Percentiles rank a stretch among this genome's conserved stretches.
Conservation (phyloP, 2,797 vertebrate genomes). For the Amblyraja radiata region DNA sequence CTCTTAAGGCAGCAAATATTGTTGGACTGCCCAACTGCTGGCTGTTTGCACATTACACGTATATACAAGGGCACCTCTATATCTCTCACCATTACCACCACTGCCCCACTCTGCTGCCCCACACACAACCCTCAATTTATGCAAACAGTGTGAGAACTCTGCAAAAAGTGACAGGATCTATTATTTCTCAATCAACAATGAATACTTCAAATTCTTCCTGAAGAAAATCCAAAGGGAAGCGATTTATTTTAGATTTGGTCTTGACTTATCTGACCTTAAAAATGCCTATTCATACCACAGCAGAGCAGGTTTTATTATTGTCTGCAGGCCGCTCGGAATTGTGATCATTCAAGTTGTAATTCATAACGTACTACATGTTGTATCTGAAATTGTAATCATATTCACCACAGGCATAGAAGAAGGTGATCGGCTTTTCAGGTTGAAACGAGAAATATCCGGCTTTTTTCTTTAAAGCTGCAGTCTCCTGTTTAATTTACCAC, state of each 20-base stretch:
- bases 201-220: background rate
- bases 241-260: background rate
- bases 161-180: background rate
- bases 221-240: background rate
- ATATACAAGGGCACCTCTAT: too few species aligned
- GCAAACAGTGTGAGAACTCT: background rate
- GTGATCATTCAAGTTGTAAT: slow-evolving; percentile 21
- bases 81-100: too few species aligned
- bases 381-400: slow-evolving; percentile 38
- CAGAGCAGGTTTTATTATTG: background rate
- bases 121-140: background rate
- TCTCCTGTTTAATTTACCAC: background rate
- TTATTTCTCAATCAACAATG: slow-evolving; percentile 16
- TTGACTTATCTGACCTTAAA: background rate
- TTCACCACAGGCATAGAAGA: slow-evolving; percentile 17
- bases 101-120: too few species aligned
- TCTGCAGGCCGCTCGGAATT: slow-evolving; percentile 3
- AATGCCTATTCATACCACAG: background rate
- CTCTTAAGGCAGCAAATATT: too few species aligned
- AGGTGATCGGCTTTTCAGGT: slow-evolving; percentile 11
- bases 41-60: too few species aligned
- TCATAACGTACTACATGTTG: background rate
- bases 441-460: background rate
- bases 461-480: background rate
- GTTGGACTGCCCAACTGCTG: too few species aligned